Evolutionary conservation across 2,888 invertebrate species (phyloP).

Genomic region (Physocephala rufipes): DNA sequence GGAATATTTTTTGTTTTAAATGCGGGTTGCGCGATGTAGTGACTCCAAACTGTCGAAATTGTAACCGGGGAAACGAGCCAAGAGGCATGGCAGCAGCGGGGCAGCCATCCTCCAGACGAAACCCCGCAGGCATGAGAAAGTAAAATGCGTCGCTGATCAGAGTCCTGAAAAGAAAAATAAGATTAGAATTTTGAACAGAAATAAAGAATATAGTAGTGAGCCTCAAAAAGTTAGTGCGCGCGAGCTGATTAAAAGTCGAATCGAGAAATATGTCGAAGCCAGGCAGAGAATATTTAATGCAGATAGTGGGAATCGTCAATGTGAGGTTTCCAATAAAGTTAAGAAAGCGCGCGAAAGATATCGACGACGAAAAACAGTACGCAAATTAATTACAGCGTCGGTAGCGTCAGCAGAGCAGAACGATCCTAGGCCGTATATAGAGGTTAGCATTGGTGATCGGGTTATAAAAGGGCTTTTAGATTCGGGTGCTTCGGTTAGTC

Average conservation of each 20-base stretch:
- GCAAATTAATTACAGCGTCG: not conserved
- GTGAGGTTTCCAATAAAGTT: not conserved
- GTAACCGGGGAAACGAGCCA: slow-evolving; percentile 7
- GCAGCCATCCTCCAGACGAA: not conserved
- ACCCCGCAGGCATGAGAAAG: not conserved
- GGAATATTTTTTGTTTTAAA: slow-evolving; percentile 28
- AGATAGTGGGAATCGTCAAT: not conserved
- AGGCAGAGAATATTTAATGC: not conserved
- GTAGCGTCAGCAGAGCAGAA: not conserved
- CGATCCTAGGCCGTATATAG: not conserved
- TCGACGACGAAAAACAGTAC: not conserved
- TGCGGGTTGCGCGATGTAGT: slow-evolving; percentile 11
- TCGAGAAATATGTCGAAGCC: not conserved
- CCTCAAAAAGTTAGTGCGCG: no score
- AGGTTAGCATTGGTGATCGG: not conserved
- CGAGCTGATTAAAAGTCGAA: no score
- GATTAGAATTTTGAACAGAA: no score
- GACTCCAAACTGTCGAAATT: slow-evolving; percentile 21
- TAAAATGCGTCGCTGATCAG: not conserved
- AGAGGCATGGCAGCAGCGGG: slow-evolving; percentile 5
- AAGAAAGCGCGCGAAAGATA: not conserved
- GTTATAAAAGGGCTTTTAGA: slow-evolving; percentile 21
- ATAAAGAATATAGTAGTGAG: no score
- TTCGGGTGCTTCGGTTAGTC: slow-evolving; percentile 27
- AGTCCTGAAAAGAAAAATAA: no score